These are phyloP conservation scores for Catocala fraxini DNA, from an alignment of 2,888 invertebrate genomes.

Conservation along the genomic window DNA sequence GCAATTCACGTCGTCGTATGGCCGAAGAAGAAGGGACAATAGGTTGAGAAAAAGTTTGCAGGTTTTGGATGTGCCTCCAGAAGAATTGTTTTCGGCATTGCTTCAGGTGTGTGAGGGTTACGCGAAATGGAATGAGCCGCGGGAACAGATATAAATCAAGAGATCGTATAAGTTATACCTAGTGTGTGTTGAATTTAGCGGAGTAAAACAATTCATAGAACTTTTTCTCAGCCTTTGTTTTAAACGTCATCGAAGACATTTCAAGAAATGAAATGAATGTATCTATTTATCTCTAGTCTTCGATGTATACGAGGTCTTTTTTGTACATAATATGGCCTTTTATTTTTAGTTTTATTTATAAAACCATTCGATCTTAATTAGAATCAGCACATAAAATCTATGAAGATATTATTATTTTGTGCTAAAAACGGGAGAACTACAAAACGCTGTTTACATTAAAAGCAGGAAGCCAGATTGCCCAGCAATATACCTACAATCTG, in stretches of 20 bases:
- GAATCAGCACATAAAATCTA: constrained; percentile 63
- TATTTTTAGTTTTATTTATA: constrained; percentile 44
- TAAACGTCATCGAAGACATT: too few species aligned
- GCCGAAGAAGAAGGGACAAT: constrained; percentile 65
- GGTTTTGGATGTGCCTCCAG: constrained; percentile 71
- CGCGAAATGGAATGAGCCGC: constrained; percentile 77
- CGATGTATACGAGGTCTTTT: background rate
- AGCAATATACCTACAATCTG: constrained; percentile 77
- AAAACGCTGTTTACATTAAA: constrained; percentile 82
- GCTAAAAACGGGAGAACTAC: constrained; percentile 61
- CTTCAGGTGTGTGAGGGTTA: constrained; percentile 87
- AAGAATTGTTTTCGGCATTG: constrained; percentile 83
- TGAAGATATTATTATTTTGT: constrained; percentile 71
- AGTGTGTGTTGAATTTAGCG: too few species aligned
- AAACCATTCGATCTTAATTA: constrained; percentile 60
- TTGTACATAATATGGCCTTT: constrained; percentile 12
- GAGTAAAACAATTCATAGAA: too few species aligned
- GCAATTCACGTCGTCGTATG: constrained; percentile 76
- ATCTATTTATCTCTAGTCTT: background rate
- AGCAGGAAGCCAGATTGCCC: constrained; percentile 86
- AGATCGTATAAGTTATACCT: background rate
- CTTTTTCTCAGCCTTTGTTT: too few species aligned
- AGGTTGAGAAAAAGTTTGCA: constrained; percentile 57
- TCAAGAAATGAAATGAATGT: too few species aligned
- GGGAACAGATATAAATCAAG: constrained; percentile 2